These are phyloP conservation scores for Smittia aterrima DNA, from an alignment of 2,888 invertebrate species.

Conservation along the genomic window DNA sequence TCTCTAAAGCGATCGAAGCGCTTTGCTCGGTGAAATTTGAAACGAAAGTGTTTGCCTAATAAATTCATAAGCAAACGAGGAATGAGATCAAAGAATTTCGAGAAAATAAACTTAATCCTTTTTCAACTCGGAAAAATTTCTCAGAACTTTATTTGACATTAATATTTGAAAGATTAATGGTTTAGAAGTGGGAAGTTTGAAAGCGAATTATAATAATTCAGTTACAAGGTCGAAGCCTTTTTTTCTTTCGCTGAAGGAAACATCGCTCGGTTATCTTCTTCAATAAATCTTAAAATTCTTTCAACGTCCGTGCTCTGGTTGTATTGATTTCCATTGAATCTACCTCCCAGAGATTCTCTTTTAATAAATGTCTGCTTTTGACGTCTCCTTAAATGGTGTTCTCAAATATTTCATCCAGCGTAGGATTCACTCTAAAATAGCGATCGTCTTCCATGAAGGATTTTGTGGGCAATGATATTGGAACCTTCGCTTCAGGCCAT, in stretches of 20 bases:
- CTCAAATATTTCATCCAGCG: too few relatives aligned
- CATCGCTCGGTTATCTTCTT: not conserved
- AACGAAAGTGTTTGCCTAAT: not conserved
- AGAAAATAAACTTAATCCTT: slow-evolving; percentile 22
- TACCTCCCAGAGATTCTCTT: slow-evolving; percentile 11
- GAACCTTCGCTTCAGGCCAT: too few relatives aligned
- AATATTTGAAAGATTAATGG: too few relatives aligned
- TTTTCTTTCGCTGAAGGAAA: not conserved
- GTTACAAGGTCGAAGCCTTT: too few relatives aligned
- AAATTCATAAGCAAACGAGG: not conserved
- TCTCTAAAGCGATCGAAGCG: not conserved
- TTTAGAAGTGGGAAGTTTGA: too few relatives aligned
- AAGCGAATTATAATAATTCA: too few relatives aligned
- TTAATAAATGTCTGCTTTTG: slow-evolving; percentile 25
- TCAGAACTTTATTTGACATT: too few relatives aligned
- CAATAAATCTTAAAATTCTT: not conserved
- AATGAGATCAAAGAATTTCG: too few relatives aligned
- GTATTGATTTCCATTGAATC: slow-evolving; percentile 21
- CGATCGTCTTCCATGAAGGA: too few relatives aligned
- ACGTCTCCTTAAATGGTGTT: not conserved
- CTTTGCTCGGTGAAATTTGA: not conserved
- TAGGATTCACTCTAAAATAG: too few relatives aligned
- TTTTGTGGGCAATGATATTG: too few relatives aligned
- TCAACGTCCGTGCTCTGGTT: not conserved
- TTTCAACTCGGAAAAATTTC: not conserved